A percentile compares a stretch with the other conserved stretches of the same genome.
phyloP scores from a whole-genome alignment of 1,140 invertebrate species.

The Babylonia areolata region DNA sequence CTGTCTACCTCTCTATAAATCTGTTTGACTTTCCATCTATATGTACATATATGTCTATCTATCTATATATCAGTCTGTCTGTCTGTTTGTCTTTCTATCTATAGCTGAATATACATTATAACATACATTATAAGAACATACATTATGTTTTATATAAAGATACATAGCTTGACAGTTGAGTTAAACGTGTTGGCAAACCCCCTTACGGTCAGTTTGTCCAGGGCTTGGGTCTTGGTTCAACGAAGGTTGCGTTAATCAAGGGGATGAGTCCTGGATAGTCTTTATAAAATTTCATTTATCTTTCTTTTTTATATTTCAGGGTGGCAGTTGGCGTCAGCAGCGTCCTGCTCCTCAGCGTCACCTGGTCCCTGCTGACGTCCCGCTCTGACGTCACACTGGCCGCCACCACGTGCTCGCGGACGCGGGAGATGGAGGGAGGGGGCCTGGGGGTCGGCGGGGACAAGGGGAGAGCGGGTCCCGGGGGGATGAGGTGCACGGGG shows the following conservation, averaged over 20 bases:
- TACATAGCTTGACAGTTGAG: no score
- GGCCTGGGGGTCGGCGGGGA: neutral
- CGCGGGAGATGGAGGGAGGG: neutral
- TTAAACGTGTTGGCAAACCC: no score
- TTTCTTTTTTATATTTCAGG: neutral
- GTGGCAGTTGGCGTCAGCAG: conserved; percentile 25
- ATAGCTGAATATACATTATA: no score
- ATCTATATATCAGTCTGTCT: no score
- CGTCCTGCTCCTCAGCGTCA: neutral
- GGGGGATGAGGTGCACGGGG: conserved; percentile 1
- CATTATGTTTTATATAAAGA: no score
- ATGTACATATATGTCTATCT: no score
- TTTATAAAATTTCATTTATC: neutral
- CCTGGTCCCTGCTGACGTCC: conserved; percentile 30
- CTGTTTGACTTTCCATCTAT: no score
- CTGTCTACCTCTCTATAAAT: no score
- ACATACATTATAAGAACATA: no score
- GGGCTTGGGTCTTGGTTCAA: no score
- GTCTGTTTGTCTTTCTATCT: no score
- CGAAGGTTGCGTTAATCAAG: no score
- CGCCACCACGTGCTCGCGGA: neutral
- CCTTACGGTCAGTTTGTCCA: neutral
- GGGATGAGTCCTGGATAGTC: neutral
- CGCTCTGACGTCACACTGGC: neutral
- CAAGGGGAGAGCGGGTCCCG: neutral